Evolutionary conservation across 2,888 invertebrate genomes (phyloP).

Genomic region (Noctua janthe): DNA sequence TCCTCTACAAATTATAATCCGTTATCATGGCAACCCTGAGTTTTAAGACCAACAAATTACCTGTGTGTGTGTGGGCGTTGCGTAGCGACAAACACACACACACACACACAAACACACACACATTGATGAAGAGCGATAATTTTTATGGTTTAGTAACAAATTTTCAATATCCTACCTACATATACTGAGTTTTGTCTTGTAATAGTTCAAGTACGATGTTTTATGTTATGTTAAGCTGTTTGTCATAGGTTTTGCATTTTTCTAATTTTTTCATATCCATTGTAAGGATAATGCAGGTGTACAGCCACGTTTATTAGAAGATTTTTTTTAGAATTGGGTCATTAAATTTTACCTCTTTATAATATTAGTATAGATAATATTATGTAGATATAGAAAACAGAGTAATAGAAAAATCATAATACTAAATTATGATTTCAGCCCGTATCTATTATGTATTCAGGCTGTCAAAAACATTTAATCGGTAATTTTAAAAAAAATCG

Average conservation of each 20-base stretch:
- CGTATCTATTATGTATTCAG: too few species aligned
- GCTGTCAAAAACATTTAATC: too few species aligned
- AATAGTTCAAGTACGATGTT: neutral
- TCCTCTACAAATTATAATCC: constrained; percentile 12
- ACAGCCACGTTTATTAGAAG: too few species aligned
- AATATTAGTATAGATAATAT: too few species aligned
- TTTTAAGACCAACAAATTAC: constrained; percentile 72
- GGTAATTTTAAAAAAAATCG: too few species aligned
- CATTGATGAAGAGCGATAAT: constrained; percentile 68
- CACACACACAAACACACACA: constrained; percentile 53
- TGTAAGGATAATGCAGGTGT: too few species aligned
- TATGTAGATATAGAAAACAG: too few species aligned
- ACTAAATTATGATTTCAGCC: too few species aligned
- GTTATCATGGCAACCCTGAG: constrained; percentile 68
- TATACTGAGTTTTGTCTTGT: constrained; percentile 35
- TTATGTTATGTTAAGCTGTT: too few species aligned
- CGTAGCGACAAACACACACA: constrained; percentile 41
- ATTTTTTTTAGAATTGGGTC: too few species aligned
- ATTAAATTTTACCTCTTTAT: too few species aligned
- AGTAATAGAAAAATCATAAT: too few species aligned
- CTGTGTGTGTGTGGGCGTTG: constrained; percentile 61
- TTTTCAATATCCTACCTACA: constrained; percentile 54
- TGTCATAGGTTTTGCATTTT: neutral
- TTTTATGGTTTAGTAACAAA: constrained; percentile 71
- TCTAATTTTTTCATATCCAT: neutral